Evolutionary conservation across 23 tunicate genomes (phyloP).

Genomic region (Trididemnum nubilum): DNA sequence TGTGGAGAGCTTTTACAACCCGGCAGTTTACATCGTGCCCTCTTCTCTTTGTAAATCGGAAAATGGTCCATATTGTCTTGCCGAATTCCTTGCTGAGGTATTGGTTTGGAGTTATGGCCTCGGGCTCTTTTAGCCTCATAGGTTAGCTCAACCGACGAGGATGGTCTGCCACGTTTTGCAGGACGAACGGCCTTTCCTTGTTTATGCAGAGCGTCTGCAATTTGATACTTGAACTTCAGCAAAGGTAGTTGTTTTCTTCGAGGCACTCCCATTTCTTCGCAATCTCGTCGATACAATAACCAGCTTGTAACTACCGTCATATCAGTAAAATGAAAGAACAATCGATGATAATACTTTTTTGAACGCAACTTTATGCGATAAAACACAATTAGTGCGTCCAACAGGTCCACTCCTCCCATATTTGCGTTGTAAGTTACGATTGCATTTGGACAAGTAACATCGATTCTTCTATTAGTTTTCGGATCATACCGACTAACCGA

Average conservation of each 20-base stretch:
- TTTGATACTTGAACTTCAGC: background rate
- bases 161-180: constrained; percentile 18
- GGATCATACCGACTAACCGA: background rate
- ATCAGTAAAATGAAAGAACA: constrained; percentile 14
- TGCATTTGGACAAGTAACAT: constrained; percentile 11
- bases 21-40: background rate
- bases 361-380: constrained; percentile 1
- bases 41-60: constrained; percentile 18
- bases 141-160: constrained; percentile 4
- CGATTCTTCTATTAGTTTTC: background rate
- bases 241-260: constrained; percentile 15
- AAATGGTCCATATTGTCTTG: constrained; percentile 15
- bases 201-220: constrained; percentile 14
- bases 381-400: constrained; percentile 4
- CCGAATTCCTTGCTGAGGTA: background rate
- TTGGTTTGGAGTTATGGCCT: constrained; percentile 20
- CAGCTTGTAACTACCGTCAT: constrained; percentile 15
- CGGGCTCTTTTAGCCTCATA: constrained; percentile 20
- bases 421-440: constrained; percentile 3
- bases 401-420: constrained; percentile 26
- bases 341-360: constrained; percentile 7
- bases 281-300: constrained; percentile 1
- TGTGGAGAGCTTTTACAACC: too few relatives aligned
- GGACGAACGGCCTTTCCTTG: background rate
- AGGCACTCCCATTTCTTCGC: constrained; percentile 2